Evolutionary conservation across 2,113 vertebrate genomes (phyloP), one percentile per base, ranked within the genome.

Genomic region (Cheirogaleus medius): DNA sequence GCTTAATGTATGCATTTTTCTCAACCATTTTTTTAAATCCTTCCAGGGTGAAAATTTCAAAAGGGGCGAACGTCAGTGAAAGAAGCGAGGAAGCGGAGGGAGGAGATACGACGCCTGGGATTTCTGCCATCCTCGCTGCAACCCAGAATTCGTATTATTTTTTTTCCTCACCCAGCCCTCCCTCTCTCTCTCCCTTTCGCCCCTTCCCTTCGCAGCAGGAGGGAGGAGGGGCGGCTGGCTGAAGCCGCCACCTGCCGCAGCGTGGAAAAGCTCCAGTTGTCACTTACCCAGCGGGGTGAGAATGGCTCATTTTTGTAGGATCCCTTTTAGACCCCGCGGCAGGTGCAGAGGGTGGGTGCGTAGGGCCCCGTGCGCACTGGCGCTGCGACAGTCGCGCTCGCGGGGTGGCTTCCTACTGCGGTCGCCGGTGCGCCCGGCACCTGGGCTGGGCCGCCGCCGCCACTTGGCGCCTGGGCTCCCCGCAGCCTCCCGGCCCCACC

Each of bases 271-370:
- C 93, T 95, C 95, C 88, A 64, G 92, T 83, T 90, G 88, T 96
- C 96, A 98, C 99, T 98, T 99, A 99, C 99, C 99, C 99, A 18
- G 96, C n/a, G 23, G 98, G 96, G 96, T 98, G 99, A 92, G 98
- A 97, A 94, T 99, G 98, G 98, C 98, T 99, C 99, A 99, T 99
- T 98, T 97, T 98, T 97, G 98, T 98, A 90, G 98, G 84, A 95
- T 93, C 94, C 85, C 87, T 95, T 92, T 78, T 54, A 78, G 92
- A 78, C 60, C 74, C 96, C 29, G 73, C 32, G 63, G 83, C 94
- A 89, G 97, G 93, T 82, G 94, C 63, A 8, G 83, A 60, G 95
- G 68, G 82, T n/a, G 64, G 90, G 76, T 82, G 86, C 78, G 6
- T 42, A 76, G 64, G 84, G 25, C 86, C 37, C 25, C 2, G 37